A percentile compares a stretch with the other conserved stretches of the same genome.
Evolutionary conservation across 2,113 vertebrate genomes (phyloP).

Genomic region (Planiliza haematocheilus): DNA sequence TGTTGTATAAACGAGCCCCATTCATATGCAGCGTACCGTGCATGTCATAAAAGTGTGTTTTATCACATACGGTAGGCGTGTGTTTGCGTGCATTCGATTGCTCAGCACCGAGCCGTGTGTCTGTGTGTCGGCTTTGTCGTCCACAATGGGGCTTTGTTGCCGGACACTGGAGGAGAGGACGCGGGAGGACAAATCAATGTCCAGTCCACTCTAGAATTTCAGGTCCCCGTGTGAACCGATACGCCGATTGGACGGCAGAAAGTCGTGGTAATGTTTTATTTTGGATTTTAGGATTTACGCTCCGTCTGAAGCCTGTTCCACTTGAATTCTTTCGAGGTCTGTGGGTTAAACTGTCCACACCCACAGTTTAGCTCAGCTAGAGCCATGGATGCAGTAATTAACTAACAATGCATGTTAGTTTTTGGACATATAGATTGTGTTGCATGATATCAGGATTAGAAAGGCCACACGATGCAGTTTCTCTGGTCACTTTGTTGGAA

Average conservation of each 20-base stretch:
- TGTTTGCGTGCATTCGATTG: background rate
- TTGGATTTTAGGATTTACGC: too few species aligned
- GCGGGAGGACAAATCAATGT: conserved; percentile 31
- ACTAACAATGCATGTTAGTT: too few species aligned
- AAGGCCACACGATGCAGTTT: background rate
- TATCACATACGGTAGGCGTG: too few species aligned
- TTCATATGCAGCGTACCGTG: too few species aligned
- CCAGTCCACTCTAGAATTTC: conserved; percentile 30
- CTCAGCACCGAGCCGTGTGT: background rate
- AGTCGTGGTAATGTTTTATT: background rate
- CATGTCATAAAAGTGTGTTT: too few species aligned
- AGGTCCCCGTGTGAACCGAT: conserved; percentile 1
- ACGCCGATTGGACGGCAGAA: background rate
- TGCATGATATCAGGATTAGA: background rate
- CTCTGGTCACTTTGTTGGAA: background rate
- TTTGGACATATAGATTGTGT: too few species aligned
- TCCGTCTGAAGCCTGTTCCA: too few species aligned
- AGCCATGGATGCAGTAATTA: too few species aligned
- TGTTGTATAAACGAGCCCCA: background rate
- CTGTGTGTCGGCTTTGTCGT: background rate
- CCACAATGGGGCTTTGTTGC: conserved; percentile 65
- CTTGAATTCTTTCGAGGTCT: too few species aligned
- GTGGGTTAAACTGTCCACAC: too few species aligned
- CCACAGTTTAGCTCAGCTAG: too few species aligned
- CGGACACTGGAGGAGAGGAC: conserved; percentile 27